These are phyloP conservation scores for Phainopepla nitens DNA, from an alignment of 2,113 vertebrate genomes.

Conservation along the genomic window DNA sequence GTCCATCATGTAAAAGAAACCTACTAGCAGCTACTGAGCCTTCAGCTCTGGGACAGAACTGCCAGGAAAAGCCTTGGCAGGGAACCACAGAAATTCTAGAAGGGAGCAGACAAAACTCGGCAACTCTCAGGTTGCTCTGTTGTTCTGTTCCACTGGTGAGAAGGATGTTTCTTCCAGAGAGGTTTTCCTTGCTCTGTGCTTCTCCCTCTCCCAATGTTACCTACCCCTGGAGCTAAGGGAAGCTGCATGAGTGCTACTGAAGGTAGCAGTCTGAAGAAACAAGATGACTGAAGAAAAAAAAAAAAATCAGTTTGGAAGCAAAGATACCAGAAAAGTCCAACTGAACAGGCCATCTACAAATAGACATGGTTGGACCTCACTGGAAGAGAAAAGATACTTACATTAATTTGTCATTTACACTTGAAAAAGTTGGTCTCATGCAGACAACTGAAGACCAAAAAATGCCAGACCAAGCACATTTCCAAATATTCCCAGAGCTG, in stretches of 20 bases:
- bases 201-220: rapidly evolving
- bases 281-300: not conserved
- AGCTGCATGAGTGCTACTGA: not conserved
- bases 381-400: not conserved
- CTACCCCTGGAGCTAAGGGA: not conserved
- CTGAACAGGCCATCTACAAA: not conserved
- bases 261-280: not conserved
- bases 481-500: not conserved
- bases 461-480: not conserved
- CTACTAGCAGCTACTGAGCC: not conserved
- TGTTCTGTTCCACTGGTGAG: not conserved
- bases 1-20: not conserved
- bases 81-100: not conserved
- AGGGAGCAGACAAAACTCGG: not conserved
- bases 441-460: not conserved
- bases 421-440: not conserved
- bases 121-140: not conserved
- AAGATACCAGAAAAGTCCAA: not conserved
- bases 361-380: rapidly evolving
- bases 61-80: not conserved
- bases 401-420: not conserved
- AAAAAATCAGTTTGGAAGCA: not conserved
- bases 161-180: not conserved
- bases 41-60: not conserved
- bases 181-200: not conserved